Evolutionary conservation across 2,888 invertebrate species (phyloP).

Genomic region (Stenurella melanura): DNA sequence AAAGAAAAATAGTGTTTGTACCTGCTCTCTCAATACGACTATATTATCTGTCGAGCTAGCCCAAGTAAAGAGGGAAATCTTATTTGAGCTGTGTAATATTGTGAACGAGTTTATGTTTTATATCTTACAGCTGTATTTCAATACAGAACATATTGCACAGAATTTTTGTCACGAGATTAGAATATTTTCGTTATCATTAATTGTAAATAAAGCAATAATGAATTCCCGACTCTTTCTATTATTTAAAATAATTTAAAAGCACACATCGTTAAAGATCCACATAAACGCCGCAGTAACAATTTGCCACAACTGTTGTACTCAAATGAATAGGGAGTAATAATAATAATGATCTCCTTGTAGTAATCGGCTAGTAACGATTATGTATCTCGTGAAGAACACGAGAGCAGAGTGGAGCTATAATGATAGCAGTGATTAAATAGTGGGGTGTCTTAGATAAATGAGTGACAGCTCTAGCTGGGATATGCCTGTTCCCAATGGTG

Average conservation of each 20-base stretch:
- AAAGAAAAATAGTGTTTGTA: too few relatives aligned
- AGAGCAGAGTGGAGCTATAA: conserved; percentile 62
- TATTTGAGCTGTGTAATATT: too few relatives aligned
- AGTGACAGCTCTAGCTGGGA: conserved; percentile 70
- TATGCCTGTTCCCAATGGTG: conserved; percentile 70
- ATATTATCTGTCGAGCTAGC: too few relatives aligned
- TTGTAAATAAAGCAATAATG: too few relatives aligned
- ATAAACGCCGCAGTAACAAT: conserved; percentile 39
- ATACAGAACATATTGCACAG: too few relatives aligned
- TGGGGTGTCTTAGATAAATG: conserved; percentile 73
- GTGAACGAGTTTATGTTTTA: too few relatives aligned
- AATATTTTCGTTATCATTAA: too few relatives aligned
- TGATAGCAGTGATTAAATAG: conserved; percentile 72
- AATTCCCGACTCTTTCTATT: neutral
- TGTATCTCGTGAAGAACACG: conserved; percentile 60
- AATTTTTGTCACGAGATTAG: too few relatives aligned
- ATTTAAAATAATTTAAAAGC: neutral
- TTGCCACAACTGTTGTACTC: conserved; percentile 46
- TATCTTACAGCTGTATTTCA: too few relatives aligned
- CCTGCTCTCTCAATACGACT: too few relatives aligned
- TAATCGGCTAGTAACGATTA: conserved; percentile 64
- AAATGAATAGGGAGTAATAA: conserved; percentile 57
- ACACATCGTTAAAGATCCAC: neutral
- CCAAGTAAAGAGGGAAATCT: too few relatives aligned
- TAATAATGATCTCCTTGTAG: conserved; percentile 59